Evolutionary conservation across 37 sponge, comb jelly and placozoan species (phyloP), one percentile per base, ranked within the genome.

Genomic region (Ephydatia muelleri): DNA sequence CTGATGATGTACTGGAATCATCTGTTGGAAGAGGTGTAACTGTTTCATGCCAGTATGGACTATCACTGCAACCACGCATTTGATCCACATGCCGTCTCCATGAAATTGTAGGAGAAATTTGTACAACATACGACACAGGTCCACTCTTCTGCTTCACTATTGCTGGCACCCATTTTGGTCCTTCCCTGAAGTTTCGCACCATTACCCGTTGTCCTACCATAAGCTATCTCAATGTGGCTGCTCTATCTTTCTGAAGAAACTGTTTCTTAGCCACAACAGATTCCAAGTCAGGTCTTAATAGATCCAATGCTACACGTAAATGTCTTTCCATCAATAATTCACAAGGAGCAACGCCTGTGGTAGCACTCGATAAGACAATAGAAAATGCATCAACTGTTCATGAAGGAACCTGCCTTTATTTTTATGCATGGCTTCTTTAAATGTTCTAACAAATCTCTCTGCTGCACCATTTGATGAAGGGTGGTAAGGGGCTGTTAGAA

Each of bases 121-220:
- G 30, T 21, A 65, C 30, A 19, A 65, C 34, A 49, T 67, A 66
- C 2, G 71, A 36, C 0, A 37, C 71, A 37, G 70, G 67, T 0
- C 82, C 82, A 16, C 25, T 8, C 11, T 5, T 49, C 49, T 67
- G n/a, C 16, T 32, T 34, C 23, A 83, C 19, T 35, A 48, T 47
- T 23, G n/a, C n/a, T n/a, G n/a, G n/a, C n/a, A n/a, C n/a, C n/a
- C n/a, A n/a, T n/a, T n/a, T n/a, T n/a, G n/a, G 40, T 32, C 76
- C 84, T 32, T 73, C 37, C 3, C 67, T 32, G 3, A 75, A 75
- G 36, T 83, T 83, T 2, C 66, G 19, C 23, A 47, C 84, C 76
- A 83, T 83, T 0, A 83, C 84, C 11, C n/a, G 23, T n/a, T 83
- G 68, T 16, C 84, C 76, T 19, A 83, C 75, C 27, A 27, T 22